phyloP scores from a whole-genome alignment of 2,888 invertebrate species.

The Antitype chi region DNA sequence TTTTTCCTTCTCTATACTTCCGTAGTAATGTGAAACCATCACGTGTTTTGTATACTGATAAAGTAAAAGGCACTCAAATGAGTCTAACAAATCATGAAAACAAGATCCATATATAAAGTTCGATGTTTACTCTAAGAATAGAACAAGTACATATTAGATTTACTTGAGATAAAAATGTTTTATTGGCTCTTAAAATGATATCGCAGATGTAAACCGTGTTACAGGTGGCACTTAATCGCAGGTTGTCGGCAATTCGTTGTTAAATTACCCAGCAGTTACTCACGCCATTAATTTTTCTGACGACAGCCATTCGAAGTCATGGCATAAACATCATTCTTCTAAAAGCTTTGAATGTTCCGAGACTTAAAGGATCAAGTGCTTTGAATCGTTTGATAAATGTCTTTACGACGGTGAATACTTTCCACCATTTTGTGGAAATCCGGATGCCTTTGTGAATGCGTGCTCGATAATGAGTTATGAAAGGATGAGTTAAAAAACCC shows the following conservation, averaged over 20 bases:
- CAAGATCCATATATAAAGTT: neutral
- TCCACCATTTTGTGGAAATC: constrained; percentile 64
- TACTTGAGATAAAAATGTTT: constrained; percentile 59
- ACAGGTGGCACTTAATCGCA: constrained; percentile 71
- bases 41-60: constrained; percentile 16
- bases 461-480: constrained; percentile 62
- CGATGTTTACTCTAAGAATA: constrained; percentile 40
- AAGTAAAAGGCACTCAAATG: neutral
- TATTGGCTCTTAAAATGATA: constrained; percentile 74
- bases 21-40: constrained; percentile 17
- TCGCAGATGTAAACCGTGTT: constrained; percentile 71
- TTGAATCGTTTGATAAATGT: constrained; percentile 80
- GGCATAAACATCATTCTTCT: constrained; percentile 78
- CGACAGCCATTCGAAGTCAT: constrained; percentile 79
- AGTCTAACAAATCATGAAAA: constrained; percentile 18
- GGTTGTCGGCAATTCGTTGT: constrained; percentile 76
- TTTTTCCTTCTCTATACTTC: constrained; percentile 2
- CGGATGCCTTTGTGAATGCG: constrained; percentile 63
- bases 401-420: constrained; percentile 66
- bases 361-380: constrained; percentile 79
- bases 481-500: constrained; percentile 50
- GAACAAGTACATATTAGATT: constrained; percentile 49
- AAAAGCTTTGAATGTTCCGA: constrained; percentile 73
- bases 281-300: constrained; percentile 81
- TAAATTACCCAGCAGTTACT: constrained; percentile 76